phyloP scores from a whole-genome alignment of 2,797 vertebrate genomes.

The Hippoglossus hippoglossus region DNA sequence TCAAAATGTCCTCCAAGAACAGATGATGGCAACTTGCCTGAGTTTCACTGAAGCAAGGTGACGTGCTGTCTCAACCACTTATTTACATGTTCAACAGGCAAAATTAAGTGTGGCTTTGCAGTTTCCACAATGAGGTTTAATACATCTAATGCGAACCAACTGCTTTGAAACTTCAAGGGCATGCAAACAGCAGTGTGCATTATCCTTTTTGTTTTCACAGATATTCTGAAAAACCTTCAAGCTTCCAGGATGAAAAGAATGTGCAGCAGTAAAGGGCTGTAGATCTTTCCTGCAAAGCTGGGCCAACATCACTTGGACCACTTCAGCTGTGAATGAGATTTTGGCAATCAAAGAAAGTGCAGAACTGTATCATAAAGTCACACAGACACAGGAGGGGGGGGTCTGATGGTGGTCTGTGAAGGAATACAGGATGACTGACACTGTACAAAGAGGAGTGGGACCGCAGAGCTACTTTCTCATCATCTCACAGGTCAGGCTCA shows the following conservation, averaged over 20 bases:
- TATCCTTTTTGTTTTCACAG: slow-evolving; percentile 20
- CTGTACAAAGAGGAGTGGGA: slow-evolving; percentile 40
- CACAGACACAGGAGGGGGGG: not conserved
- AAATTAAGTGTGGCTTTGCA: slow-evolving; percentile 38
- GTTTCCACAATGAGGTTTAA: slow-evolving; percentile 47
- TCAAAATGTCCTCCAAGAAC: slow-evolving; percentile 30
- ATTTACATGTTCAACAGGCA: slow-evolving; percentile 50
- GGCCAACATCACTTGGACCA: not conserved
- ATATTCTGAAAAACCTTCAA: slow-evolving; percentile 36
- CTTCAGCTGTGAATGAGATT: slow-evolving; percentile 5
- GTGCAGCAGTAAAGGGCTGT: not conserved
- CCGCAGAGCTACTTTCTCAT: slow-evolving; percentile 48
- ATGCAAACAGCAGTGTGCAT: slow-evolving; percentile 16
- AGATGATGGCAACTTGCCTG: slow-evolving; percentile 18
- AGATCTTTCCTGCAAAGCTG: slow-evolving; percentile 3
- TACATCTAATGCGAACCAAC: slow-evolving; percentile 28
- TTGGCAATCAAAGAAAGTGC: not conserved
- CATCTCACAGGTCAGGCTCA: slow-evolving; percentile 64
- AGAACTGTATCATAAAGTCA: slow-evolving; percentile 10
- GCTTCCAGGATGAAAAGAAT: slow-evolving; percentile 22
- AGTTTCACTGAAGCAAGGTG: slow-evolving; percentile 33
- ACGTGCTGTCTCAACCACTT: slow-evolving; percentile 32
- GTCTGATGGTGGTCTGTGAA: not conserved
- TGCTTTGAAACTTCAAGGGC: slow-evolving; percentile 51
- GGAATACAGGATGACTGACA: slow-evolving; percentile 37